A percentile compares a stretch with the other conserved stretches of the same genome.
phyloP scores from a whole-genome alignment of 1,140 invertebrate species.

The Drosophila subobscura region DNA sequence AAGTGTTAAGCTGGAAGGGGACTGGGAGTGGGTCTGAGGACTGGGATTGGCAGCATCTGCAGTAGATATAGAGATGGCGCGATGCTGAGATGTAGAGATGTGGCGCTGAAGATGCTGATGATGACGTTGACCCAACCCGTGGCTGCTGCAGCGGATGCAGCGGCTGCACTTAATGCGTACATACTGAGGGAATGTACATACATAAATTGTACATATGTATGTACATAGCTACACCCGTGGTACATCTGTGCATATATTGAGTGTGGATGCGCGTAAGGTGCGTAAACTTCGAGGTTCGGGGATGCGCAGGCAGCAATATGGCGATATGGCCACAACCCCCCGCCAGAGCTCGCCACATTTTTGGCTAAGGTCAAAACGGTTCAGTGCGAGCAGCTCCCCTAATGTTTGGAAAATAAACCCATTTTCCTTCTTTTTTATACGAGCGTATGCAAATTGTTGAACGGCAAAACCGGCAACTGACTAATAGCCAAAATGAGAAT shows the following conservation, averaged over 20 bases:
- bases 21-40: no score
- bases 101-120: slow-evolving; percentile 1
- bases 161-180: slow-evolving; percentile 67
- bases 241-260: slow-evolving; percentile 14
- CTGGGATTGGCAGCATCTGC: slow-evolving; percentile 6
- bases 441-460: slow-evolving; percentile 43
- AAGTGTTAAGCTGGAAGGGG: slow-evolving; percentile 36
- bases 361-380: slow-evolving; percentile 47
- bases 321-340: slow-evolving; percentile 37
- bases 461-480: slow-evolving; percentile 40
- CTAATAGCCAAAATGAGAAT: slow-evolving; percentile 38
- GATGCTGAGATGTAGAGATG: slow-evolving; percentile 5
- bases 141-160: slow-evolving; percentile 22
- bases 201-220: slow-evolving; percentile 4
- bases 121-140: slow-evolving; percentile 53
- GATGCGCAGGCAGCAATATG: slow-evolving; percentile 56
- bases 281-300: slow-evolving; percentile 19
- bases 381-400: slow-evolving; percentile 15
- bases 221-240: neutral
- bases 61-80: no score
- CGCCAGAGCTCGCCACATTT: slow-evolving; percentile 7
- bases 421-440: slow-evolving; percentile 25
- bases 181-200: slow-evolving; percentile 2
- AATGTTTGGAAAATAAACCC: slow-evolving; percentile 13
- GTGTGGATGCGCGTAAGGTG: slow-evolving; percentile 54